Evolutionary conservation across 2,113 vertebrate genomes (phyloP).

Genomic region (Odocoileus virginianus): DNA sequence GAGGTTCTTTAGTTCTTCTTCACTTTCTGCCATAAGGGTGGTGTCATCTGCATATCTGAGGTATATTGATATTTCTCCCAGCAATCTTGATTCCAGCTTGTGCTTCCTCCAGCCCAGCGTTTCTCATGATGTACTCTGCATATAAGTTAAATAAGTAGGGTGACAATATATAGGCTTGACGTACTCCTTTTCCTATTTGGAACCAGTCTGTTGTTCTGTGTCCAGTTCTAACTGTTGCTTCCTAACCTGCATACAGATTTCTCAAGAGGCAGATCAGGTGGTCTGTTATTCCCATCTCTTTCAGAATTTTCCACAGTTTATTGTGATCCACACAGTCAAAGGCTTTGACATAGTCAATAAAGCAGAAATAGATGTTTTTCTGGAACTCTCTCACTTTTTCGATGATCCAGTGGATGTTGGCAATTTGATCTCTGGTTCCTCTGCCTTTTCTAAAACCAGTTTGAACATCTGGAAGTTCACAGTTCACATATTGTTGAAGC

Average conservation of each 20-base stretch:
- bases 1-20: no score
- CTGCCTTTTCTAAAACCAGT: neutral
- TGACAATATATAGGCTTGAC: neutral
- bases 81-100: neutral
- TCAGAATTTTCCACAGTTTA: neutral
- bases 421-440: neutral
- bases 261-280: neutral
- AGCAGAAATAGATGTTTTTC: neutral
- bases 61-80: accelerated
- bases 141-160: neutral
- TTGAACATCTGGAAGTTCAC: neutral
- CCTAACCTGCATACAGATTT: neutral
- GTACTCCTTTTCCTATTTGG: neutral
- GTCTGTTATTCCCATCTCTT: neutral
- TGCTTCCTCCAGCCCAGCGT: neutral
- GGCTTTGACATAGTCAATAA: neutral
- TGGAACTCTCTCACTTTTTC: neutral
- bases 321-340: neutral
- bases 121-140: neutral
- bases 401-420: neutral
- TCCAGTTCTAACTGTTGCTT: neutral
- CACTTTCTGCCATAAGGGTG: no score
- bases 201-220: neutral
- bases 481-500: neutral
- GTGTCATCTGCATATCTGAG: no score